Base-by-base conservation (phyloP, 2,113 vertebrate genomes). In the Hippopotamus amphibius region DNA sequence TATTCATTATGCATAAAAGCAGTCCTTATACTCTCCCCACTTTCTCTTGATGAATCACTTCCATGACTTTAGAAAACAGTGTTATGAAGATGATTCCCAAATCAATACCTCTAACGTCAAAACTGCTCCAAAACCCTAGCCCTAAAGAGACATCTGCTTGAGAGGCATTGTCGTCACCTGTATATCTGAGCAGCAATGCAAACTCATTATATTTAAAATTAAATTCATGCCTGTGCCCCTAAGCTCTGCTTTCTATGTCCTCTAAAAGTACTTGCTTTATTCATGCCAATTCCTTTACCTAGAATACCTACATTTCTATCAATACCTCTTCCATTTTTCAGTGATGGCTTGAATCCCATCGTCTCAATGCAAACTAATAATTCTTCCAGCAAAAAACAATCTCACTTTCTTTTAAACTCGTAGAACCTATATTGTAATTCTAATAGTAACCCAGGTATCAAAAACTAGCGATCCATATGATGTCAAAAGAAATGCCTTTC, bases 351-450 rank as follows among this genome's bases (percentile, higher is more conserved):
- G 24, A 84, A 12, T 30, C n/a, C 33, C 19, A 30, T 93, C 82
- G 88, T 12, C 33, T 84, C 13, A 30, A 15, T 55, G 43, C 50
- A 88, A 8, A 88, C 11, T 84, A n/a, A 46, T 50, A 65, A 79
- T 76, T 65, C 43, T 21, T 55, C 9, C n/a, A 65, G 3, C 30
- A 80, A 76, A 91, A 88, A 80, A 21, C n/a, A 11, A 84, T 48
- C 48, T 96, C 41, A 68, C 21, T n/a, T 30, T 96, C 85, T 77
- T 90, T 46, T 59, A 48, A 93, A 96, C n/a, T 81, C 81, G 50
- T 76, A 88, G 93, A 90, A 84, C 8, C 16, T 90, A 41, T 43
- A 48, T 37, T 96, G 21, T 30, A 93, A 95, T 74, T 95, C 63
- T 93, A 90, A 33, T n/a, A 83, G 65, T 82, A 90, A 93, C 10